Conservation (phyloP, 2,113 vertebrate genomes). For the Acanthisitta chloris region DNA sequence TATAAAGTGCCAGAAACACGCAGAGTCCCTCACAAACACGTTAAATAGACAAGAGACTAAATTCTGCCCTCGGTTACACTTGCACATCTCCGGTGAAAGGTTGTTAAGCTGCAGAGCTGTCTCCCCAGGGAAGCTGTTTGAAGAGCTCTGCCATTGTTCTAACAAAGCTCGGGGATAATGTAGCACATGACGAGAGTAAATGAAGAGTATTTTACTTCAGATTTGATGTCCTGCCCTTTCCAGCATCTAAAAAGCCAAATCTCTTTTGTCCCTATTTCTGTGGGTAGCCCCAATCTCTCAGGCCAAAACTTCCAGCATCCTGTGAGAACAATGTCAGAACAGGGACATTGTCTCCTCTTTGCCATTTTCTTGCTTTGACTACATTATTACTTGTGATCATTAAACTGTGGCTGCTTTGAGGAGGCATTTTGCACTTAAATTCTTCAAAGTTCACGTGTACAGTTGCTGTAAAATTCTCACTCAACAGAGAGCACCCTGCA, state of each 20-base stretch:
- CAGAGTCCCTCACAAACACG: not conserved
- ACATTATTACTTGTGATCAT: rapidly evolving
- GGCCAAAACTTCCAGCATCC: not conserved
- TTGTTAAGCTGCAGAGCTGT: not conserved
- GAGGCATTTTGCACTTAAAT: not conserved
- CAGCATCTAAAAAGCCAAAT: not conserved
- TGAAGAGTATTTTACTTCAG: not conserved
- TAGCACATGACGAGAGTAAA: not conserved
- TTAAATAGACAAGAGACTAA: constrained; percentile 35
- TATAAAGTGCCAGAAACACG: constrained; percentile 28
- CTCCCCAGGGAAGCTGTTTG: constrained; percentile 30
- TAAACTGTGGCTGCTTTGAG: not conserved
- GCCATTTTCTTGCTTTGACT: not conserved
- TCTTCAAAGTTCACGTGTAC: not conserved
- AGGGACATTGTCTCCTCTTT: not conserved
- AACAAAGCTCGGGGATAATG: not conserved
- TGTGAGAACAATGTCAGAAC: not conserved
- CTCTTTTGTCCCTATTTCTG: not conserved
- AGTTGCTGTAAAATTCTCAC: not conserved
- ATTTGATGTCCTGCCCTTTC: not conserved
- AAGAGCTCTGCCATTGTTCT: constrained; percentile 35
- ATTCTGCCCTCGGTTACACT: constrained; percentile 40
- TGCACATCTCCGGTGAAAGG: constrained; percentile 23
- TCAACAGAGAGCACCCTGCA: not conserved
- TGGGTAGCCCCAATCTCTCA: not conserved